Evolutionary conservation across 2,113 vertebrate genomes (phyloP), one percentile per base, ranked within the genome.

Genomic region (Butorides virescens): DNA sequence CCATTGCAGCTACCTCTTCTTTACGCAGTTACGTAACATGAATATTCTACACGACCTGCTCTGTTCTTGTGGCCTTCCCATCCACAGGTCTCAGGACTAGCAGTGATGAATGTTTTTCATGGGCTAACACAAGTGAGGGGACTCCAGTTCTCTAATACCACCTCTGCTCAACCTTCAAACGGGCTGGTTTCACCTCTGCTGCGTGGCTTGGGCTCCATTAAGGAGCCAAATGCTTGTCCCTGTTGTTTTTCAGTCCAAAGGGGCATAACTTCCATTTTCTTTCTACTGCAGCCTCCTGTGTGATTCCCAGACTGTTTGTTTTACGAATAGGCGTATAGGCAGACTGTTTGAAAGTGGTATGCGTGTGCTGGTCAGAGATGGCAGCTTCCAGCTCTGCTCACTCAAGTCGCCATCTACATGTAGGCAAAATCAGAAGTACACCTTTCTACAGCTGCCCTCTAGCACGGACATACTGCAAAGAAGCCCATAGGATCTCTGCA

Each of bases 331-430:
- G 42, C 22, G 1, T 36, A 3, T 37, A 39, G 29, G 15, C 74
- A 42, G 10, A 9, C 15, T 67, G 36, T 30, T 52, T 68, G 17
- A 53, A 83, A 63, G 76, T 9, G 13, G 13, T 52, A 32, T 2
- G 0, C 2, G 5, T 65, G 58, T 61, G 59, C 34, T 2, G 3
- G 44, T 37, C 20, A 50, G 42, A 62, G 37, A 17, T 50, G 58
- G 17, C 0, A 0, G 19, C 85, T 90, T 67, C 70, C 49, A 83
- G 62, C 30, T 72, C 66, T 61, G 21, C 16, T 89, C 11, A 9
- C 32, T 53, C 19, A 22, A 44, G 50, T 77, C 0, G 4, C 11
- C 6, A 0, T 29, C 46, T 49, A 20, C 44, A 11, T 0, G 0
- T 1, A 50, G 67, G 42, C 62, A 86, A 62, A 86, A 73, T 37